These are phyloP conservation scores for Fringilla coelebs DNA, from an alignment of 2,797 vertebrate species.

Conservation along the genomic window DNA sequence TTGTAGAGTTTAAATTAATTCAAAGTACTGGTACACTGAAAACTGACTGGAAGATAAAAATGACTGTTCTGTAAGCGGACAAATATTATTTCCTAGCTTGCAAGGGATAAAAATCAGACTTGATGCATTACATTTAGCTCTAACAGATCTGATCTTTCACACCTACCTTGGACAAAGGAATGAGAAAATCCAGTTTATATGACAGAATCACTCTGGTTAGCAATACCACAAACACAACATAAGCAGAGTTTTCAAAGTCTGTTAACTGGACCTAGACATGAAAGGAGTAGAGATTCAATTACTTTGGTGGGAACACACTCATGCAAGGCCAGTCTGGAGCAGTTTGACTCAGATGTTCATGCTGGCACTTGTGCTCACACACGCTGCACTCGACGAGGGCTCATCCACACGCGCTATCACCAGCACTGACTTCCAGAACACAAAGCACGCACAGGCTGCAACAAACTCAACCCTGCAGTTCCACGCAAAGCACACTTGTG, in stretches of 20 bases:
- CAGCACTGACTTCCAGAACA: not conserved
- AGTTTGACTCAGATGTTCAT: fast-evolving
- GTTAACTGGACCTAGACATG: constrained; percentile 90
- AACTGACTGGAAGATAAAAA: not conserved
- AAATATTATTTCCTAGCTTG: not conserved
- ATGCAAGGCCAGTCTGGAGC: not conserved
- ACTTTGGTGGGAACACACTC: not conserved
- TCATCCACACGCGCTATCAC: not conserved
- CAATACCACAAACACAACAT: constrained; percentile 97
- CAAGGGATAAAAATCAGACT: not conserved
- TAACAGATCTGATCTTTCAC: not conserved
- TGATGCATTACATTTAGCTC: not conserved
- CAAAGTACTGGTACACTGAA: not conserved
- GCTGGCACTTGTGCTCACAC: not conserved
- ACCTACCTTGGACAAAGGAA: constrained; percentile 94
- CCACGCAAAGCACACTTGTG: not conserved
- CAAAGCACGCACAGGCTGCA: fast-evolving
- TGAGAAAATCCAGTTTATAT: constrained; percentile 96
- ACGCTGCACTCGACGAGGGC: not conserved
- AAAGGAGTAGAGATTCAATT: not conserved
- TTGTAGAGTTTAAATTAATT: not conserved
- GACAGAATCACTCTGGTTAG: constrained; percentile 97
- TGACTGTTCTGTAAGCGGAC: not conserved
- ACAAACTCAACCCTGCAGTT: not conserved
- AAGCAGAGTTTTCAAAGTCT: constrained; percentile 98